Evolutionary conservation across 1,140 invertebrate genomes (phyloP), one percentile per base, ranked within the genome.

Genomic region (Drosophila takahashii): DNA sequence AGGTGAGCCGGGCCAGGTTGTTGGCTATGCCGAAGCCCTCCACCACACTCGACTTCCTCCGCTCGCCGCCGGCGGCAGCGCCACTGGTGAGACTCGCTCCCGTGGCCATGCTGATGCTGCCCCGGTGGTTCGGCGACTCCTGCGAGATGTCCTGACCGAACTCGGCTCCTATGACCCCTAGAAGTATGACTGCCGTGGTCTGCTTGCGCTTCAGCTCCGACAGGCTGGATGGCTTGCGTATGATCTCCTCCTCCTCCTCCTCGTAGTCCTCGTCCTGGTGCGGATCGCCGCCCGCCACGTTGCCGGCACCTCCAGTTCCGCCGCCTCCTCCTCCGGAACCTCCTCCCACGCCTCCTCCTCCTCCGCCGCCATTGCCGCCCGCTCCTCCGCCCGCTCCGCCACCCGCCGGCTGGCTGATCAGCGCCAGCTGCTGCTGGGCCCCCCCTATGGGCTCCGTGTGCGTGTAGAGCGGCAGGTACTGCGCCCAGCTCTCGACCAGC

Each of bases 141-240:
- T 94, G 94, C 11, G 95, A 94, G 45, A 97, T 96, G 83, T 97
- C 98, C 90, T 98, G 97, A 0, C 98, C 98, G 93, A 99, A 99
- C 93, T 99, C 98, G 0, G 98, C 97, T 0, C 99, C 99, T 58
- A 99, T 98, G 0, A 99, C 98, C 0, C 98, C 98, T 18, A 99
- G 92, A 39, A 99, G 93, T 0, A 99, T 98, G 0, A 99, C 98
- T 0, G 99, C 98, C 0, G 98, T 99, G 0, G 98, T 98, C 93
- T 99, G 98, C 85, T 99, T 99, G 9, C 98, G 94, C 69, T 98
- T 97, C 36, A 98, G 93, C 93, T 99, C 97, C 0, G 96, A 95
- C 0, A 96, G 92, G 79, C 96, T 97, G 7, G 96, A 97, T 4
- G 96, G 96, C 91, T 96, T 97, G 36, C 96, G 94, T 39, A 96